phyloP scores from a whole-genome alignment of 92 coral and sea anemone species.

The Heteractis magnifica region DNA sequence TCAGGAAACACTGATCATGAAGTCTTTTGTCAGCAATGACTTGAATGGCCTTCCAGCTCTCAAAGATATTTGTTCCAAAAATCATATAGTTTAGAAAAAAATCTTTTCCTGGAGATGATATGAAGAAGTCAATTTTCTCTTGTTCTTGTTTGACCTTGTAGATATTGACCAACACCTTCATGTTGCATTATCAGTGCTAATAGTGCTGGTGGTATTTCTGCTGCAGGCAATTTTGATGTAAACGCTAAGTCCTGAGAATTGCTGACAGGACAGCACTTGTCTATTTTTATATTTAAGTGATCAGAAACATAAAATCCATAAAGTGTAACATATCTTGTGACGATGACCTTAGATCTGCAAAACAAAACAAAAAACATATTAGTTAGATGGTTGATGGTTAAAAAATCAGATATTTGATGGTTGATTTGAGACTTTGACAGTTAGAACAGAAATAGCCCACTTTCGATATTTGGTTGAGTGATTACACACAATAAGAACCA shows the following conservation, averaged over 20 bases:
- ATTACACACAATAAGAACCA: no score
- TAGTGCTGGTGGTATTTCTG: not conserved
- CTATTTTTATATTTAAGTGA: constrained; percentile 5
- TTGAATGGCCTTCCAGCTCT: not conserved
- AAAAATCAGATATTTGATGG: no score
- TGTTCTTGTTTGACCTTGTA: not conserved
- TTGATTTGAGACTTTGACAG: not conserved
- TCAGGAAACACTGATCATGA: not conserved
- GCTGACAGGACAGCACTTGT: not conserved
- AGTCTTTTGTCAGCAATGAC: not conserved
- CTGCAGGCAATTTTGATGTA: not conserved
- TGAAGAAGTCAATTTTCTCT: no score
- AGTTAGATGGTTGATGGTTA: no score
- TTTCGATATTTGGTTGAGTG: no score
- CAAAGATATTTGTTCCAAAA: not conserved
- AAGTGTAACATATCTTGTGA: not conserved
- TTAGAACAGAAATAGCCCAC: no score
- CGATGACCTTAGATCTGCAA: not conserved
- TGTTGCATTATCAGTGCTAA: not conserved
- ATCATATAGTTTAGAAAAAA: not conserved
- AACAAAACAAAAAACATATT: no score
- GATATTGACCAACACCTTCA: not conserved
- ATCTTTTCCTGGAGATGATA: not conserved
- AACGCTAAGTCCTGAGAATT: not conserved
- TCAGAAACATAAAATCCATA: not conserved